A percentile compares a stretch with the other conserved stretches of the same genome.
These are phyloP conservation scores for Cynocephalus volans DNA, from an alignment of 2,113 vertebrate genomes.

Conservation along the genomic window DNA sequence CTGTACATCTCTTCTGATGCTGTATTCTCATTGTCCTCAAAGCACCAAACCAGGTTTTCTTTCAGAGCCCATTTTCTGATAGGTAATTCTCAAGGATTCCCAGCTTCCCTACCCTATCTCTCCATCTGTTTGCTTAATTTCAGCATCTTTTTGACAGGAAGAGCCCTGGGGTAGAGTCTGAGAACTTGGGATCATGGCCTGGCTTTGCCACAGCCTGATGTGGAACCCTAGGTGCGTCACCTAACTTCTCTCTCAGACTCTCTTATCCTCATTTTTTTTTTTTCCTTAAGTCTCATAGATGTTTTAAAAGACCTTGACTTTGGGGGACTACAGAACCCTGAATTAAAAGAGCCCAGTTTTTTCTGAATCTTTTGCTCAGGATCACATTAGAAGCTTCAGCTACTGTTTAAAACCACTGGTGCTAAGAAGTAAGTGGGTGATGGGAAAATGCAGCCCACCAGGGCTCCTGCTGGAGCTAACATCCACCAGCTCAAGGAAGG, in stretches of 20 bases:
- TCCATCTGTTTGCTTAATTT: not conserved
- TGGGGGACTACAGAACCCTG: not conserved
- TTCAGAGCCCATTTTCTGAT: not conserved
- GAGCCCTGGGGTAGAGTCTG: not conserved
- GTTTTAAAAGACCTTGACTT: constrained; percentile 37
- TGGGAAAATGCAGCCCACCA: not conserved
- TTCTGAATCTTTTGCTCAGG: not conserved
- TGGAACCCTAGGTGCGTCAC: not conserved
- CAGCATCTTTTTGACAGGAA: not conserved
- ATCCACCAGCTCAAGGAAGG: too few species aligned
- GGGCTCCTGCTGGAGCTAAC: not conserved
- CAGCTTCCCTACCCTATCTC: not conserved
- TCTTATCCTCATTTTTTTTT: not conserved
- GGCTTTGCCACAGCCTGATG: not conserved
- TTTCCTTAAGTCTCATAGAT: not conserved
- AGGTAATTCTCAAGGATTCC: not conserved
- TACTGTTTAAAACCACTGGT: not conserved
- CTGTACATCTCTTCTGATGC: not conserved
- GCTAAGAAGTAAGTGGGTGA: not conserved
- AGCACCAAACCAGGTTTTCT: not conserved
- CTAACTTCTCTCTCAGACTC: not conserved
- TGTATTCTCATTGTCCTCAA: not conserved
- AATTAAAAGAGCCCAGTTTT: constrained; percentile 5
- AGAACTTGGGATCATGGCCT: not conserved
- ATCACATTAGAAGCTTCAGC: constrained; percentile 3